Evolutionary conservation across 2,888 invertebrate genomes (phyloP).

Genomic region (Ectobius pallidus): DNA sequence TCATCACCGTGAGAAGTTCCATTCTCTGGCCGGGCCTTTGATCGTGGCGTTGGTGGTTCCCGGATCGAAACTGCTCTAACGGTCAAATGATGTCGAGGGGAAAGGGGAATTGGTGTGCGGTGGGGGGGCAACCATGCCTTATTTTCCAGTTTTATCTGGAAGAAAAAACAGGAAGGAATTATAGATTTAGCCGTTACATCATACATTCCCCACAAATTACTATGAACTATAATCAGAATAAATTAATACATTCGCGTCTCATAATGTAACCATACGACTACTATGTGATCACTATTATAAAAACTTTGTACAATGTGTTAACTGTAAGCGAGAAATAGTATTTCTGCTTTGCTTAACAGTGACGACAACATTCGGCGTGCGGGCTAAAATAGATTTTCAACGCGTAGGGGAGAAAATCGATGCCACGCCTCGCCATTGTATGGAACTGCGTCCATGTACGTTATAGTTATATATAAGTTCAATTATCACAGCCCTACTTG

Average conservation of each 20-base stretch:
- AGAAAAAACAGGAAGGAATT: too few relatives aligned
- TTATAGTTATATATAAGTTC: too few relatives aligned
- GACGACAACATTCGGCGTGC: not conserved
- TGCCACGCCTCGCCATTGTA: not conserved
- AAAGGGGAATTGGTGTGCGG: constrained; percentile 18
- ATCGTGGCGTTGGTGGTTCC: constrained; percentile 40
- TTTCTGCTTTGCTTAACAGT: not conserved
- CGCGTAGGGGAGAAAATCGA: not conserved
- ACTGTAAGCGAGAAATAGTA: not conserved
- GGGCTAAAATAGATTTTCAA: not conserved
- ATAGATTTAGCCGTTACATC: too few relatives aligned
- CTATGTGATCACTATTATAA: too few relatives aligned
- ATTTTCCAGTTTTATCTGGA: not conserved
- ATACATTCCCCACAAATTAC: too few relatives aligned
- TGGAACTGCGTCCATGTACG: too few relatives aligned
- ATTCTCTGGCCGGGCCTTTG: constrained; percentile 38
- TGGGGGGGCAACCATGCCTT: constrained; percentile 1
- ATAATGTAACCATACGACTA: too few relatives aligned
- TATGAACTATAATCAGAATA: too few relatives aligned
- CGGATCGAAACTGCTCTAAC: constrained; percentile 29
- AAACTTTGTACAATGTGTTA: too few relatives aligned
- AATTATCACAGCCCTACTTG: too few relatives aligned
- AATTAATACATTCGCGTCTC: too few relatives aligned
- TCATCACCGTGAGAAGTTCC: constrained; percentile 42
- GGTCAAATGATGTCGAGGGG: constrained; percentile 12